Conservation (phyloP, 2,888 invertebrate genomes). For the Malthinus flaveolus region DNA sequence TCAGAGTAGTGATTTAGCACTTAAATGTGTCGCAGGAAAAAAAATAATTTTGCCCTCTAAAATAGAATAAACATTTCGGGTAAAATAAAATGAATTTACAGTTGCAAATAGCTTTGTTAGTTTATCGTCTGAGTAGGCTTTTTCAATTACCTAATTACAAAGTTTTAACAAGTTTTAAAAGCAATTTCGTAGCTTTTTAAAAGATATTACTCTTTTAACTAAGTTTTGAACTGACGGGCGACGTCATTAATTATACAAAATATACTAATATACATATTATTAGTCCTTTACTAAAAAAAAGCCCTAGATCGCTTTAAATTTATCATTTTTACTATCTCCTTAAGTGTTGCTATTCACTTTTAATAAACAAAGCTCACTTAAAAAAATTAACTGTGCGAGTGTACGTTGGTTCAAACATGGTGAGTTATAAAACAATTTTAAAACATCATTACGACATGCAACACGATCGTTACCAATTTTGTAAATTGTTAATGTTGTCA, state of each 20-base stretch:
- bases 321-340: too few relatives aligned
- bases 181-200: slow-evolving; percentile 51
- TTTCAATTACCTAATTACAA: slow-evolving; percentile 54
- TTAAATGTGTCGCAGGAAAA: slow-evolving; percentile 6
- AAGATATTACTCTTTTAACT: slow-evolving; percentile 52
- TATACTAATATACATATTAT: slow-evolving; percentile 29
- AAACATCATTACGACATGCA: slow-evolving; percentile 26
- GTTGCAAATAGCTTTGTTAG: slow-evolving; percentile 24
- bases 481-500: slow-evolving; percentile 28
- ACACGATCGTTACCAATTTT: slow-evolving; percentile 23
- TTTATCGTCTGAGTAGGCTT: slow-evolving; percentile 40
- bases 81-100: slow-evolving; percentile 4
- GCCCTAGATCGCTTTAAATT: background rate
- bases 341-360: background rate
- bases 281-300: slow-evolving; percentile 15
- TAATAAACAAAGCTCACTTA: background rate
- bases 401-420: slow-evolving; percentile 12
- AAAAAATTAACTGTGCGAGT: slow-evolving; percentile 17
- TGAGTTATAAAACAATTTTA: slow-evolving; percentile 13
- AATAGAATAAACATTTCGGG: background rate
- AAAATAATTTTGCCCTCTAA: background rate
- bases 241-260: slow-evolving; percentile 30
- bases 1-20: slow-evolving; percentile 19
- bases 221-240: slow-evolving; percentile 30
- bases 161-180: slow-evolving; percentile 54